phyloP scores from a whole-genome alignment of 2,113 vertebrate genomes.

The Baryphthengus martii region DNA sequence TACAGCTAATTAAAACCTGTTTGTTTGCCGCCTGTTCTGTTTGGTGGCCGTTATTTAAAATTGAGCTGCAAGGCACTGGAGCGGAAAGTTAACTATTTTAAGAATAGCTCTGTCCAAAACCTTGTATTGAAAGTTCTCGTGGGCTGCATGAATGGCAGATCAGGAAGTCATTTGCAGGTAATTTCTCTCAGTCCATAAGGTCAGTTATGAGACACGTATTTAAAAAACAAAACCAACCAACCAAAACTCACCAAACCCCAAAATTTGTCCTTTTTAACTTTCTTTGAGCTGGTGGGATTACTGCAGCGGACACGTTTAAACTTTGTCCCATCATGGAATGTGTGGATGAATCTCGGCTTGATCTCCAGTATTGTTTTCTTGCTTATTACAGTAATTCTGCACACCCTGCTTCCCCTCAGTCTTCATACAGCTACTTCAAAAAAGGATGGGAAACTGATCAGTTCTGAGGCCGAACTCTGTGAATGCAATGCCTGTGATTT shows the following conservation, averaged over 20 bases:
- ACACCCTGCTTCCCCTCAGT: neutral
- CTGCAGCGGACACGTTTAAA: neutral
- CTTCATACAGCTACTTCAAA: neutral
- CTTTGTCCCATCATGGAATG: neutral
- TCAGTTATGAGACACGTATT: neutral
- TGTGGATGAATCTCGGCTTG: neutral
- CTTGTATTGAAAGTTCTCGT: conserved; percentile 50
- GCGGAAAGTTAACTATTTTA: conserved; percentile 64
- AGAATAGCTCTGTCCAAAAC: conserved; percentile 51
- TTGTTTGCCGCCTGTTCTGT: conserved; percentile 56
- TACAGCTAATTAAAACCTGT: conserved; percentile 72
- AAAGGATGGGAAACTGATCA: neutral
- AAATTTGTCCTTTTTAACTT: neutral
- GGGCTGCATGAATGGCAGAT: conserved; percentile 1
- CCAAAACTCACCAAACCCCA: neutral
- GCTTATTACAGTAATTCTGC: neutral
- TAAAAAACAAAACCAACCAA: neutral
- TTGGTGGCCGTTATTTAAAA: conserved; percentile 62
- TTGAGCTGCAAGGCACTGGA: conserved; percentile 48
- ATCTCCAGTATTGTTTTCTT: neutral
- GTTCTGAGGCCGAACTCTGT: neutral
- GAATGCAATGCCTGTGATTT: neutral
- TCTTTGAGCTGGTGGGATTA: neutral
- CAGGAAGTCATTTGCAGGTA: conserved; percentile 29
- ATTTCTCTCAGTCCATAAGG: neutral